Percentiles rank a stretch among this genome's conserved stretches.
phyloP scores from a whole-genome alignment of 2,797 vertebrate genomes.

The Emydoidea blandingii region DNA sequence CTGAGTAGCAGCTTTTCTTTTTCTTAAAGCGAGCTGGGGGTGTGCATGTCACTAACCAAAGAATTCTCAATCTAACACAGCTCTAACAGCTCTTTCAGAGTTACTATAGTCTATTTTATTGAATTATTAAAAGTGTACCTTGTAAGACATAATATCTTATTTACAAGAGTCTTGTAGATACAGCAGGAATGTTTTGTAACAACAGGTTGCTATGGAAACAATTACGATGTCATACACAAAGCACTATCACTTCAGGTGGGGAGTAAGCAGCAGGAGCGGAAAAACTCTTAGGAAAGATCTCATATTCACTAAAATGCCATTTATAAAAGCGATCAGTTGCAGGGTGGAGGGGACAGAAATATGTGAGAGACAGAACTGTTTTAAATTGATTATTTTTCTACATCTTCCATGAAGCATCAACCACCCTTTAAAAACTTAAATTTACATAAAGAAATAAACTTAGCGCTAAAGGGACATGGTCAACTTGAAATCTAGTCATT shows the following conservation, averaged over 20 bases:
- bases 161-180: slow-evolving; percentile 14
- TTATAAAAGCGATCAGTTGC: neutral
- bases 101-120: slow-evolving; percentile 51
- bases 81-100: slow-evolving; percentile 42
- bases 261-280: slow-evolving; percentile 5
- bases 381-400: neutral
- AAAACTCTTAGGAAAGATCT: slow-evolving; percentile 7
- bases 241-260: neutral
- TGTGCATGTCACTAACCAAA: neutral
- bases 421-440: neutral
- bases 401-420: rapidly evolving
- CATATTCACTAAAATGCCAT: neutral
- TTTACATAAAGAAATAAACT: neutral
- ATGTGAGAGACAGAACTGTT: neutral
- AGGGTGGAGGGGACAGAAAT: neutral
- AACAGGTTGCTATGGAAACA: slow-evolving; percentile 1
- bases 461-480: neutral
- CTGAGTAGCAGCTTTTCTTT: neutral
- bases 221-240: neutral
- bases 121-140: slow-evolving; percentile 71
- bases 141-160: slow-evolving; percentile 11
- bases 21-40: neutral
- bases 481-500: neutral
- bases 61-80: neutral
- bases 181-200: slow-evolving; percentile 7